Percentiles rank a stretch among this genome's conserved stretches.
Evolutionary conservation across 2,888 invertebrate species (phyloP).

Genomic region (Enchytraeus crypticus): DNA sequence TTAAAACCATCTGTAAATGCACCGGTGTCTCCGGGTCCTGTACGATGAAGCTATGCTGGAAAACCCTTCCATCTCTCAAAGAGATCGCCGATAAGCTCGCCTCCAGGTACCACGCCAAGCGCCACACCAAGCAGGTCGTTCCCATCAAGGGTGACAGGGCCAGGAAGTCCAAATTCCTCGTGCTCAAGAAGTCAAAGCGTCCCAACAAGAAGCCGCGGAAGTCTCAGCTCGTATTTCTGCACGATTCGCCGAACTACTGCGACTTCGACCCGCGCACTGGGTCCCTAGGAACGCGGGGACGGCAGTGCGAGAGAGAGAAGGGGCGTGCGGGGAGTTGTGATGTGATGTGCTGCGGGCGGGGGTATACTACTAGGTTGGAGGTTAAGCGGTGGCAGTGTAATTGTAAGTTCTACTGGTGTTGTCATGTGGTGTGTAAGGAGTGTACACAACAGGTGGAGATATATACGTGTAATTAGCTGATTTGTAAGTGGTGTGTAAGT

Average conservation of each 20-base stretch:
- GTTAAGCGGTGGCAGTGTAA: conserved; percentile 69
- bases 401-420: conserved; percentile 94
- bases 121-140: conserved; percentile 62
- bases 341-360: conserved; percentile 81
- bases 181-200: conserved; percentile 33
- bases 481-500: too few species aligned
- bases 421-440: conserved; percentile 80
- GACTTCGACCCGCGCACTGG: conserved; percentile 55
- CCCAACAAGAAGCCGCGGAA: conserved; percentile 1
- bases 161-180: conserved; percentile 40
- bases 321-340: conserved; percentile 79
- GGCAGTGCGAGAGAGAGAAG: conserved; percentile 55
- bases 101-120: conserved; percentile 70
- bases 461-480: conserved; percentile 8
- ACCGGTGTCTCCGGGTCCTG: conserved; percentile 95
- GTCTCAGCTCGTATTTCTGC: conserved; percentile 77
- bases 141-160: conserved; percentile 36
- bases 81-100: conserved; percentile 70
- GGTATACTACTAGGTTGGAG: conserved; percentile 74
- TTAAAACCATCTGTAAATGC: conserved; percentile 82
- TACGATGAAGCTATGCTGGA: conserved; percentile 93
- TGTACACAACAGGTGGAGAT: conserved; percentile 53
- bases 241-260: conserved; percentile 94
- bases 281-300: conserved; percentile 57
- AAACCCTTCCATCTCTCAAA: conserved; percentile 71